Evolutionary conservation across 2,797 vertebrate species (phyloP).

Genomic region (Ateles fusciceps): DNA sequence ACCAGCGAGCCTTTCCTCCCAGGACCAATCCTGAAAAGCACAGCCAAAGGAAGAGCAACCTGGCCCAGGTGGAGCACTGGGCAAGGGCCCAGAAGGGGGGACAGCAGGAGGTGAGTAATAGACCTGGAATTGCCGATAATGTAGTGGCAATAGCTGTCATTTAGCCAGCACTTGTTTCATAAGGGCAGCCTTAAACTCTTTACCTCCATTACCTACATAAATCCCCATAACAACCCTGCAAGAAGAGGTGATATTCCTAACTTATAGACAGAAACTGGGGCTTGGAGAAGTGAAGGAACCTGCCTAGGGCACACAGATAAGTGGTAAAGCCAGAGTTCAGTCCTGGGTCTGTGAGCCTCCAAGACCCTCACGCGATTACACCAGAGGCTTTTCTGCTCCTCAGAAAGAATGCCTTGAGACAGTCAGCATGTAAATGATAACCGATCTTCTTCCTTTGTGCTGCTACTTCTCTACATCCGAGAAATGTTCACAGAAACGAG

Average conservation of each 20-base stretch:
- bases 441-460: background rate
- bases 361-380: accelerated
- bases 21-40: constrained; percentile 89
- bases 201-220: background rate
- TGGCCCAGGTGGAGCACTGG: constrained; percentile 97
- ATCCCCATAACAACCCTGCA: background rate
- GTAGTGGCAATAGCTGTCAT: background rate
- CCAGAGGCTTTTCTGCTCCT: background rate
- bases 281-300: background rate
- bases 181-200: background rate
- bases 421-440: background rate
- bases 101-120: constrained; percentile 85
- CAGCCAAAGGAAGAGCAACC: constrained; percentile 91
- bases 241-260: background rate
- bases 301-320: background rate
- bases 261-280: background rate
- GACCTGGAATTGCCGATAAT: background rate
- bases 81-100: constrained; percentile 95
- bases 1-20: constrained; percentile 88
- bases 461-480: background rate
- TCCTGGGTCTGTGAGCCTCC: background rate
- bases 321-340: background rate
- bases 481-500: background rate
- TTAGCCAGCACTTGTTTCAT: background rate
- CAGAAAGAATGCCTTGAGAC: background rate